Conservation (phyloP, 1,140 invertebrate genomes). For the Adoxophyes honmai region DNA sequence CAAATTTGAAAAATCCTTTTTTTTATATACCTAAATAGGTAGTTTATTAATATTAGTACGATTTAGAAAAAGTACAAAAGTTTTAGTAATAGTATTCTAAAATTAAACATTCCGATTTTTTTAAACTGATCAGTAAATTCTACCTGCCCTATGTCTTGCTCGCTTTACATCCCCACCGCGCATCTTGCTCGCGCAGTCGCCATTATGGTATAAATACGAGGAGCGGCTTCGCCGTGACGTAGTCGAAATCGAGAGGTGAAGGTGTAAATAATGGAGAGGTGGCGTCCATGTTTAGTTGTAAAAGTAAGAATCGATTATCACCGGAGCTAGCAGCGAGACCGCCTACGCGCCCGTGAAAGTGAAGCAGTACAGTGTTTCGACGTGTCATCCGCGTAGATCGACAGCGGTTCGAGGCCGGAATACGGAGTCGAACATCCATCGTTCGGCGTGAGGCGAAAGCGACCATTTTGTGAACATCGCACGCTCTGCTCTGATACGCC, state of each 20-base stretch:
- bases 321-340: constrained; percentile 71
- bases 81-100: no score
- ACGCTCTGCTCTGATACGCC: constrained; percentile 43
- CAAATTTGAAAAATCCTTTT: no score
- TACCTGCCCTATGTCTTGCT: constrained; percentile 23
- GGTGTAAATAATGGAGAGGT: constrained; percentile 71
- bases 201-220: constrained; percentile 54
- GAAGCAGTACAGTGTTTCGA: constrained; percentile 69
- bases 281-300: constrained; percentile 64
- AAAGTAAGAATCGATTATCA: constrained; percentile 66
- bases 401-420: constrained; percentile 64
- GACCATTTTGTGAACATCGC: constrained; percentile 58
- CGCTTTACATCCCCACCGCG: constrained; percentile 62
- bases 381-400: constrained; percentile 71
- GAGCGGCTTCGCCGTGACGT: constrained; percentile 59
- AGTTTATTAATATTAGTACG: no score
- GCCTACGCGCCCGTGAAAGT: constrained; percentile 68
- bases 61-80: no score
- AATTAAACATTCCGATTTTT: no score
- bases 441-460: constrained; percentile 29
- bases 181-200: constrained; percentile 52
- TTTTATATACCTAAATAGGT: no score
- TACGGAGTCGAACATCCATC: constrained; percentile 34
- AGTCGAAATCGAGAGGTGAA: constrained; percentile 73
- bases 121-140: no score